Base-by-base conservation (phyloP, 2,113 vertebrate genomes). In the Oreotrochilus melanogaster region DNA sequence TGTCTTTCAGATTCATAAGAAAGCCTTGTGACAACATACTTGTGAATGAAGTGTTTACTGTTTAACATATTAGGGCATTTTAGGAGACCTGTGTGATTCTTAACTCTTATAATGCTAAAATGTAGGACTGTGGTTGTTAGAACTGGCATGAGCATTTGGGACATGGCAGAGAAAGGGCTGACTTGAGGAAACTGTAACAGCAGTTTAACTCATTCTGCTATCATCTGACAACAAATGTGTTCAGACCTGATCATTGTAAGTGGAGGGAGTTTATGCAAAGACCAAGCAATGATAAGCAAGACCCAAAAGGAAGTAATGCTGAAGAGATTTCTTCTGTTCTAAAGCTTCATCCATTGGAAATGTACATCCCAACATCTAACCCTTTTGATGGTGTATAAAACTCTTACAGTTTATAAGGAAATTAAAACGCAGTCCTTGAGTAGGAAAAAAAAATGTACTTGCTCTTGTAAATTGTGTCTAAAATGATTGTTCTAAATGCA, bases 1-100 rank as follows among this genome's bases (percentile, higher is more conserved):
- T 58, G 9, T 90, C 96, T 95, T 93, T 87, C 65, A 80, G 84
- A 92, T 84, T 88, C 95, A 96, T 94, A 80, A 92, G 53, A 67
- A 91, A 94, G 81, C 62, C 69, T 89, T 95, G 74, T 73, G 95
- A 96, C 73, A 95, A 97, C 78, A 47, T 58, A 70, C 93, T 97
- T 96, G 83, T 93, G 95, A 39, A 39, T 95, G 94, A 95, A 83
- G 86, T 92, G 73, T 79, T 97, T 88, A 25, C 89, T 96, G 4
- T 95, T 95, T 88, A 76, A 94, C 95, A 78, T 39, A 84, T 54
- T 48, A 31, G 18, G 71, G 28, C 75, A 70, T 97, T 97, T 92
- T 67, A 69, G 87, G 92, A 96, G 95, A 95, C 92, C 31, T 79
- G 88, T 7, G 5, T 86, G 84, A 86, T 95, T 97, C 94, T 94